Conservation (phyloP, 2,797 vertebrate genomes). For the Bovichtus diacanthus region DNA sequence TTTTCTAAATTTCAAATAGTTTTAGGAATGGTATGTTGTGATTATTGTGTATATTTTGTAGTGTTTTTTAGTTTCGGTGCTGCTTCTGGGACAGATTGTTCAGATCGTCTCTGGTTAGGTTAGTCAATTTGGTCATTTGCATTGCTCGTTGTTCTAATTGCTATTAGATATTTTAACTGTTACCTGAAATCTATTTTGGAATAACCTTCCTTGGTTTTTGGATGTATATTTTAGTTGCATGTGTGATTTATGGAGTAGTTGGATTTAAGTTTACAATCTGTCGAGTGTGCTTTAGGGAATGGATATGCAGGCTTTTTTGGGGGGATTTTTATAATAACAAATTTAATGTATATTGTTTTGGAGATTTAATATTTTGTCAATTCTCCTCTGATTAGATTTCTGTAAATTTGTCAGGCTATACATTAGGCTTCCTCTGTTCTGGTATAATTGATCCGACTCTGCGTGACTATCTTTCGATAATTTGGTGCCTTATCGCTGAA, state of each 20-base stretch:
- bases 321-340: slow-evolving; percentile 19
- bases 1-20: slow-evolving; percentile 21
- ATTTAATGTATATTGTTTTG: slow-evolving; percentile 1
- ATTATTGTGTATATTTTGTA: slow-evolving; percentile 25
- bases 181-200: slow-evolving; percentile 12
- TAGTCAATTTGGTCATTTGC: slow-evolving; percentile 3
- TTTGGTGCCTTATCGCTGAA: slow-evolving; percentile 22
- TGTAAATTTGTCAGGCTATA: not conserved
- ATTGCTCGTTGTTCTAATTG: slow-evolving; percentile 21
- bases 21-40: slow-evolving; percentile 25
- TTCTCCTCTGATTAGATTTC: slow-evolving; percentile 9
- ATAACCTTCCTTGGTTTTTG: slow-evolving; percentile 4
- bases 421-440: not conserved
- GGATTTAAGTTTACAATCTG: slow-evolving; percentile 32
- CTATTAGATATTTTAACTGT: slow-evolving; percentile 64
- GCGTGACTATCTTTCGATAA: not conserved
- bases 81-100: slow-evolving; percentile 21
- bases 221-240: slow-evolving; percentile 58
- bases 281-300: slow-evolving; percentile 25
- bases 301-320: not conserved
- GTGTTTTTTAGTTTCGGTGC: slow-evolving; percentile 26
- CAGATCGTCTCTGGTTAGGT: not conserved
- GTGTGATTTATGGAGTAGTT: slow-evolving; percentile 50
- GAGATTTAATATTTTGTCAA: slow-evolving; percentile 14
- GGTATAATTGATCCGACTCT: slow-evolving; percentile 1